Base-by-base conservation (phyloP, 2,113 vertebrate genomes). In the Hemicordylus capensis region DNA sequence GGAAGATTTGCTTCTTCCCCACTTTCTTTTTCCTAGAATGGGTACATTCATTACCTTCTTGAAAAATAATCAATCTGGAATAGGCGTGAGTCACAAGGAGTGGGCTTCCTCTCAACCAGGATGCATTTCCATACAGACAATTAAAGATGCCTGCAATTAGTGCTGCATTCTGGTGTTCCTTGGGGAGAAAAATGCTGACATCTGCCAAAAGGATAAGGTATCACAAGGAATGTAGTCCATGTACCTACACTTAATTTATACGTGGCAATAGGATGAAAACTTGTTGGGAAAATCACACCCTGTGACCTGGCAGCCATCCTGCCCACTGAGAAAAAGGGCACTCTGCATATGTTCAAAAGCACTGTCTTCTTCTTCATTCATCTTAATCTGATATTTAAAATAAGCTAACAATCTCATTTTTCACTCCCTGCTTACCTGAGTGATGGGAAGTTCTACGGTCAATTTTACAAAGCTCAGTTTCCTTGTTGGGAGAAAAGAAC, bases 21-120 rank as follows among this genome's bases (percentile, higher is more conserved):
- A 8, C 78, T 39, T 15, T 44, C 17, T 72, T 10, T 37, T 84
- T 73, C 85, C 63, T 58, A 72, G 28, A 73, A 6, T 17, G 10
- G 0, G 0, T 79, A 26, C 89, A 89, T 87, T 87, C 1, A 72
- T 89, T 88, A 90, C 93, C 11, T 31, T 75, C 83, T 89, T 80
- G 88, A 94, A 85, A 81, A 64, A 85, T 69, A 75, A 73, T 87
- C 84, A 81, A 39, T 61, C 85, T 70, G 59, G 64, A 85, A 48
- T 85, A 77, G 15, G 66, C 31, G 78, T 89, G 88, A 92, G 54
- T 92, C 88, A 90, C 61, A 85, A 54, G 88, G 73, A 87, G 42
- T 6, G 1, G 69, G 83, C 88, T 88, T 90, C 83, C 88, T 87
- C 39, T 84, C 80, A 56, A 86, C 79, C 76, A 56, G 85, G 83